Evolutionary conservation across 2,113 vertebrate species (phyloP).

Genomic region (Ceyx melanurus): DNA sequence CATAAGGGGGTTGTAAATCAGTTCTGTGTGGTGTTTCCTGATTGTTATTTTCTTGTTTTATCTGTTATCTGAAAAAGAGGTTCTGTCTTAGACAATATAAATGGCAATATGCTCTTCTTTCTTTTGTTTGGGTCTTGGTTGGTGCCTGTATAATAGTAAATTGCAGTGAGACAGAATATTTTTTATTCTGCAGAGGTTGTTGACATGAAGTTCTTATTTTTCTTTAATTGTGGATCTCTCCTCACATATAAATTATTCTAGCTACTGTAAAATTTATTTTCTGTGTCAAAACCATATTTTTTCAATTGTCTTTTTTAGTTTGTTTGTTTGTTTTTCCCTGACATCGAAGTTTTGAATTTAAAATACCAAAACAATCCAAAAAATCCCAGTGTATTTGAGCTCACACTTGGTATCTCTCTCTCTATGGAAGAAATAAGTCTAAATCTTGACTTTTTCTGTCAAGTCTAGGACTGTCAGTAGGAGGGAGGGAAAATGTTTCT

Average conservation of each 20-base stretch:
- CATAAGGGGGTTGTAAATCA: constrained; percentile 43
- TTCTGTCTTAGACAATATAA: not conserved
- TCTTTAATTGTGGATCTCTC: not conserved
- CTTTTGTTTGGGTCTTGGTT: not conserved
- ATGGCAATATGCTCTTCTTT: not conserved
- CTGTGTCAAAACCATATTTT: not conserved
- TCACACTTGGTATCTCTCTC: not conserved
- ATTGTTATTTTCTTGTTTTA: constrained; percentile 41
- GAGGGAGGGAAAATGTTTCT: not conserved
- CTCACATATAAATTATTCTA: not conserved
- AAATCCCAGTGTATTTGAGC: not conserved
- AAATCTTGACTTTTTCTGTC: not conserved
- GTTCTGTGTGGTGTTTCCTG: not conserved
- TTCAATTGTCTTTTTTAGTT: not conserved
- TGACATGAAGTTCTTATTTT: not conserved
- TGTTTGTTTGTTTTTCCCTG: not conserved
- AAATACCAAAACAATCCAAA: not conserved
- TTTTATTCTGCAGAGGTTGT: not conserved
- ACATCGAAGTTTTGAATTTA: not conserved
- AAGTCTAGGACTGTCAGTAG: not conserved
- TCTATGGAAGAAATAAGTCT: not conserved
- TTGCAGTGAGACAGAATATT: not conserved
- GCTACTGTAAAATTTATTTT: not conserved
- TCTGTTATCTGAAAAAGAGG: not conserved
- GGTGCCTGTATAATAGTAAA: not conserved